Percentiles rank a stretch among this genome's conserved stretches.
Conservation (phyloP, 2,888 invertebrate genomes). For the Cantharis nigra region DNA sequence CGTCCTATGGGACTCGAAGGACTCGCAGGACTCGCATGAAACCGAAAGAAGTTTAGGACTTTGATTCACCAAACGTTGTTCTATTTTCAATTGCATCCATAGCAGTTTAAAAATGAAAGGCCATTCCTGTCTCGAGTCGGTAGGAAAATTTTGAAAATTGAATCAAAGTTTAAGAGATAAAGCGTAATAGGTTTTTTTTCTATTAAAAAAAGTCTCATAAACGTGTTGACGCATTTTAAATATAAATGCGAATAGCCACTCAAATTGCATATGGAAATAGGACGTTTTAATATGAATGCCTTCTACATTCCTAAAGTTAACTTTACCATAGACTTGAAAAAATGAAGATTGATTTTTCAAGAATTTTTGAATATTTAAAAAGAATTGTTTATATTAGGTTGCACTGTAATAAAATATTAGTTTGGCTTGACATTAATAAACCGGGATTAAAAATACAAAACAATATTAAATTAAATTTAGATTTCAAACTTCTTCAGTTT, state of each 20-base stretch:
- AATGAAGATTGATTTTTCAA: conserved; percentile 15
- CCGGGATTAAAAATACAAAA: background rate
- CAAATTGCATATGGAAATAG: conserved; percentile 31
- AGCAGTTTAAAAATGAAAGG: conserved; percentile 1
- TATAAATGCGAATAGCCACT: conserved; percentile 27
- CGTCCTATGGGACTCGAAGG: conserved; percentile 31
- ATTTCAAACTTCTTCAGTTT: background rate
- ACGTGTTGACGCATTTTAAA: conserved; percentile 17
- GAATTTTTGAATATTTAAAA: background rate
- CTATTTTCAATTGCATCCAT: conserved; percentile 7
- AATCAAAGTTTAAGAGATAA: background rate
- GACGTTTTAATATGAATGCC: conserved; percentile 44
- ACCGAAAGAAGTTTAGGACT: conserved; percentile 20
- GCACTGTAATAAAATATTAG: background rate
- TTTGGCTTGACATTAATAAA: background rate
- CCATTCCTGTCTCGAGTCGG: background rate
- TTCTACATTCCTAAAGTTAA: conserved; percentile 45
- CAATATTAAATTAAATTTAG: background rate
- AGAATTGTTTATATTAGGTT: background rate
- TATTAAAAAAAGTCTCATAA: conserved; percentile 13
- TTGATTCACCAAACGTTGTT: conserved; percentile 19
- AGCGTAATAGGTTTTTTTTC: background rate
- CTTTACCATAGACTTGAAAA: conserved; percentile 27
- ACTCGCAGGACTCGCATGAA: conserved; percentile 21
- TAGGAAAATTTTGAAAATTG: background rate